Percentiles rank a stretch among this genome's conserved stretches.
These are phyloP conservation scores for Nomada lathburiana DNA, from an alignment of 2,888 invertebrate genomes.

Conservation along the genomic window DNA sequence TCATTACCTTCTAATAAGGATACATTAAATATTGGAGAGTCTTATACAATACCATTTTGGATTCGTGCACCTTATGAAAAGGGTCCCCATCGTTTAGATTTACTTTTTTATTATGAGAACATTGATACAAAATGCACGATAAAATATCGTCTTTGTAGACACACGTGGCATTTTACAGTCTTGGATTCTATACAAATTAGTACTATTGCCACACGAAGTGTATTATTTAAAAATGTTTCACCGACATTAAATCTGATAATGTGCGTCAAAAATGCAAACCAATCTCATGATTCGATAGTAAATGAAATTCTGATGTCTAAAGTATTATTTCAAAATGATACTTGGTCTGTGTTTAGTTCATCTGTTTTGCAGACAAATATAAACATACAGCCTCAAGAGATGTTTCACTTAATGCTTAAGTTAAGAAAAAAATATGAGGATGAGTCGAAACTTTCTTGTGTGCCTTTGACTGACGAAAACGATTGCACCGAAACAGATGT, in stretches of 20 bases:
- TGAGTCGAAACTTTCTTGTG: constrained; percentile 79
- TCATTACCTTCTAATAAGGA: constrained; percentile 80
- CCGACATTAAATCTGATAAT: constrained; percentile 88
- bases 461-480: constrained; percentile 76
- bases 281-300: constrained; percentile 87
- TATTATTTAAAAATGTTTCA: constrained; percentile 81
- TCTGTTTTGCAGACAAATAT: constrained; percentile 80
- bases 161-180: constrained; percentile 88
- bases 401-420: constrained; percentile 86
- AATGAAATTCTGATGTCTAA: constrained; percentile 87
- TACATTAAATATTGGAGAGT: constrained; percentile 85
- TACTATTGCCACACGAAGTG: constrained; percentile 86
- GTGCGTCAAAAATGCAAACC: constrained; percentile 89
- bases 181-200: constrained; percentile 87
- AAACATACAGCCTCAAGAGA: constrained; percentile 85
- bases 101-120: constrained; percentile 91
- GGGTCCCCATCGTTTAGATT: constrained; percentile 88
- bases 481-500: constrained; percentile 73
- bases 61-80: constrained; percentile 89
- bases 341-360: constrained; percentile 86
- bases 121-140: constrained; percentile 79
- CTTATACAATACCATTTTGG: constrained; percentile 87
- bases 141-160: constrained; percentile 88
- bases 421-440: constrained; percentile 79
- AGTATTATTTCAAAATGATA: constrained; percentile 87